phyloP scores from a whole-genome alignment of 1,140 invertebrate species.

The Drosophila truncata region DNA sequence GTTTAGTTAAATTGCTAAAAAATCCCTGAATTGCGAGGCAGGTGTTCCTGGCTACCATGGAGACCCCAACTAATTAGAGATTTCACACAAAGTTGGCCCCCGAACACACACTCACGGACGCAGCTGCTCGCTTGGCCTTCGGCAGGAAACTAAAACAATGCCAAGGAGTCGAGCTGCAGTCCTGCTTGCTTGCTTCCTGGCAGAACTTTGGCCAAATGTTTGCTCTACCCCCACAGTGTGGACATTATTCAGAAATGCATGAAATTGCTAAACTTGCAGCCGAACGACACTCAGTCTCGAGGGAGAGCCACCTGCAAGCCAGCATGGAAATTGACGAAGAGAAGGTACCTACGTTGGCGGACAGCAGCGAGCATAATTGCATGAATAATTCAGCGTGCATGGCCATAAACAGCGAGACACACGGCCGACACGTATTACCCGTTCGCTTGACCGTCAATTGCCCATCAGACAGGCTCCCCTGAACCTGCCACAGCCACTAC shows the following conservation, averaged over 20 bases:
- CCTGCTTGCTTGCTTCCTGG: background rate
- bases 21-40: background rate
- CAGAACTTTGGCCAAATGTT: constrained; percentile 72
- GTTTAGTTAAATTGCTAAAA: background rate
- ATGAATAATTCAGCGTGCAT: constrained; percentile 62
- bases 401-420: constrained; percentile 44
- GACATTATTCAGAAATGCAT: constrained; percentile 80
- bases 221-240: constrained; percentile 59
- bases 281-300: constrained; percentile 3
- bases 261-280: constrained; percentile 70
- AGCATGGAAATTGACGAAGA: constrained; percentile 35
- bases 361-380: constrained; percentile 59
- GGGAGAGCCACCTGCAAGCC: constrained; percentile 3
- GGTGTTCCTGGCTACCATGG: background rate
- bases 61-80: constrained; percentile 45
- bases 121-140: constrained; percentile 36
- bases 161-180: constrained; percentile 1
- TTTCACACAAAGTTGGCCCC: constrained; percentile 34
- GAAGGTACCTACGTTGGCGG: background rate
- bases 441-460: constrained; percentile 51
- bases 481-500: background rate
- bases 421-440: constrained; percentile 45
- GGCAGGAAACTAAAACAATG: constrained; percentile 23
- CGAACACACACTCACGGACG: constrained; percentile 24
- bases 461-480: constrained; percentile 33